A percentile compares a stretch with the other conserved stretches of the same genome.
These are phyloP conservation scores for Patiria pectinifera DNA, from an alignment of 53 echinoderm and acorn worm genomes.

Conservation along the genomic window DNA sequence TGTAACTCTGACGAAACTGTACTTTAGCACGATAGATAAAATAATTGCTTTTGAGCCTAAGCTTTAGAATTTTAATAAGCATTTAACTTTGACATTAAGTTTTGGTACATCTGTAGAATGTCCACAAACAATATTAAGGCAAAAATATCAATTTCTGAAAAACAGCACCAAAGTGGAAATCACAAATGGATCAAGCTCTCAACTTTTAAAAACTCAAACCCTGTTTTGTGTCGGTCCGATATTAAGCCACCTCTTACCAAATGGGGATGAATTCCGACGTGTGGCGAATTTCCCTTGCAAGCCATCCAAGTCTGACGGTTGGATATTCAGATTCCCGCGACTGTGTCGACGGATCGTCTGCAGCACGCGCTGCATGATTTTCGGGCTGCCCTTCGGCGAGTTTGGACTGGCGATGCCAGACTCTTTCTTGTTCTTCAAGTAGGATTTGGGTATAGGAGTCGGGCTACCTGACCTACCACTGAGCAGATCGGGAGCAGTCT, in stretches of 20 bases:
- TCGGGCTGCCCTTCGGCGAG: constrained; percentile 53
- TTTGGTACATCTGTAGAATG: too few species aligned
- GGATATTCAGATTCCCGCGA: constrained; percentile 23
- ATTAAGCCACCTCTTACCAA: constrained; percentile 52
- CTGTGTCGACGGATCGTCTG: constrained; percentile 51
- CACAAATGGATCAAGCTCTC: not conserved
- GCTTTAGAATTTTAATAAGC: too few species aligned
- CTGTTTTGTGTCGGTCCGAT: not conserved
- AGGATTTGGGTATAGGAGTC: constrained; percentile 27
- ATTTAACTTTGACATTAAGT: too few species aligned
- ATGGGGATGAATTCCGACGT: constrained; percentile 41
- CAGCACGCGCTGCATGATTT: constrained; percentile 57
- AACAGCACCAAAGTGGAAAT: too few species aligned
- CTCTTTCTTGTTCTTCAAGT: constrained; percentile 1
- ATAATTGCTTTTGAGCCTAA: too few species aligned
- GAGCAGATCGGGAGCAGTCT: constrained; percentile 1
- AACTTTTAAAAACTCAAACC: not conserved
- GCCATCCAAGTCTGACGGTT: not conserved
- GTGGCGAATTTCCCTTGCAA: not conserved
- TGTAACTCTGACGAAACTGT: too few species aligned
- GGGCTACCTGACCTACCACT: constrained; percentile 33
- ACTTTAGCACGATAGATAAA: too few species aligned
- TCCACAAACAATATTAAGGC: too few species aligned
- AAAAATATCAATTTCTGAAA: too few species aligned
- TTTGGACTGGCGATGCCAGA: not conserved